These are phyloP conservation scores for Tenthredo notha DNA, from an alignment of 2,888 invertebrate species.

Conservation along the genomic window DNA sequence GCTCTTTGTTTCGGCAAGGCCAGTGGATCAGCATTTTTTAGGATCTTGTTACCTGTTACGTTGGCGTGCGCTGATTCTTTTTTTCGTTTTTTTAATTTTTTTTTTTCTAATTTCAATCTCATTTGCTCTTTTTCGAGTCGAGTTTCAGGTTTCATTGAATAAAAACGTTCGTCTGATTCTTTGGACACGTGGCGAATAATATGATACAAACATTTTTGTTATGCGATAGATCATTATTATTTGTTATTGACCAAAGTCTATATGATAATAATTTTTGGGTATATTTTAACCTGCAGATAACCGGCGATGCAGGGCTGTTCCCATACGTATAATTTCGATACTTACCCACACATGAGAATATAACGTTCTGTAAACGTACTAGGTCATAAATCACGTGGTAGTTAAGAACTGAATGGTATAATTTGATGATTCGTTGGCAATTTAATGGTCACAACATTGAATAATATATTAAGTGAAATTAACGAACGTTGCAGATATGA, in stretches of 20 bases:
- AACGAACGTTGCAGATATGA: not conserved
- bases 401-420: conserved; percentile 14
- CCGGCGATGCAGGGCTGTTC: not conserved
- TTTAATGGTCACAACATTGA: conserved; percentile 7
- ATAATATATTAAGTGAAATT: conserved; percentile 49
- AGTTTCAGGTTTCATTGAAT: not conserved
- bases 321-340: conserved; percentile 16
- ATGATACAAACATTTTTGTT: not conserved
- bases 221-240: not conserved
- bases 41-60: conserved; percentile 41
- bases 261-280: not conserved
- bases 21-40: conserved; percentile 44
- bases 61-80: not conserved
- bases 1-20: conserved; percentile 39
- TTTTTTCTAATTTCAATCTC: not conserved
- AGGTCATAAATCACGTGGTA: conserved; percentile 23
- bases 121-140: not conserved
- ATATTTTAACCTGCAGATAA: not conserved
- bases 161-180: not conserved
- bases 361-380: not conserved
- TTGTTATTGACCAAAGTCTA: not conserved
- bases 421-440: conserved; percentile 34
- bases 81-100: not conserved
- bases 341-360: not conserved
- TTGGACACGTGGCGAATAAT: not conserved